These are phyloP conservation scores for Heliconius cydno DNA, from an alignment of 2,888 invertebrate species.

Conservation along the genomic window DNA sequence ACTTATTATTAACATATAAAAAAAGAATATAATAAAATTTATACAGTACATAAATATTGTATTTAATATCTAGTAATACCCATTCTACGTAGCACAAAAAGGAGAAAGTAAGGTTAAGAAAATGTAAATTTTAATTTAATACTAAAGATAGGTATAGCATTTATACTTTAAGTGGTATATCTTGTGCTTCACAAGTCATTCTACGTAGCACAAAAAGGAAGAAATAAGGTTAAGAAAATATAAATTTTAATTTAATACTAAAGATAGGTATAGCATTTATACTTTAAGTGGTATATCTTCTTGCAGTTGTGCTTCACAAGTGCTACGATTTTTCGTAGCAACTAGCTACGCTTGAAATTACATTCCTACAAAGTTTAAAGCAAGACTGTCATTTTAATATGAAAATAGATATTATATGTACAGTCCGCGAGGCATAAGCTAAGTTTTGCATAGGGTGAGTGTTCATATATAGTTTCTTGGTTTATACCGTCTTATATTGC, in stretches of 20 bases:
- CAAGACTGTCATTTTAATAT: not conserved
- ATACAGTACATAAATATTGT: not conserved
- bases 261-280: not conserved
- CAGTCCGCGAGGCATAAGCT: not conserved
- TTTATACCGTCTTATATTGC: no score
- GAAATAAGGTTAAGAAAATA: no score
- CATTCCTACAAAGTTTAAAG: not conserved
- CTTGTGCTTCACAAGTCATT: not conserved
- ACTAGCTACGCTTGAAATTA: slow-evolving; percentile 8
- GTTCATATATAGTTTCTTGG: no score
- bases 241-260: not conserved
- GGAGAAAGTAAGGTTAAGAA: not conserved
- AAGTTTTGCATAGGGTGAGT: no score
- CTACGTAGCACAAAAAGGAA: not conserved
- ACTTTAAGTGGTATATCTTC: not conserved
- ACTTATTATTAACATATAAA: no score
- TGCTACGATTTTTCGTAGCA: slow-evolving; percentile 14
- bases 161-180: not conserved
- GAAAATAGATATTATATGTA: not conserved
- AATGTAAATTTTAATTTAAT: not conserved
- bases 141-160: not conserved
- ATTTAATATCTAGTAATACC: not conserved
- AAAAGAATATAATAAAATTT: not conserved
- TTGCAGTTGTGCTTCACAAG: not conserved
- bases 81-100: not conserved